Evolutionary conservation across 2,797 vertebrate genomes (phyloP), one percentile per base, ranked within the genome.

Genomic region (Cyprinella venusta): DNA sequence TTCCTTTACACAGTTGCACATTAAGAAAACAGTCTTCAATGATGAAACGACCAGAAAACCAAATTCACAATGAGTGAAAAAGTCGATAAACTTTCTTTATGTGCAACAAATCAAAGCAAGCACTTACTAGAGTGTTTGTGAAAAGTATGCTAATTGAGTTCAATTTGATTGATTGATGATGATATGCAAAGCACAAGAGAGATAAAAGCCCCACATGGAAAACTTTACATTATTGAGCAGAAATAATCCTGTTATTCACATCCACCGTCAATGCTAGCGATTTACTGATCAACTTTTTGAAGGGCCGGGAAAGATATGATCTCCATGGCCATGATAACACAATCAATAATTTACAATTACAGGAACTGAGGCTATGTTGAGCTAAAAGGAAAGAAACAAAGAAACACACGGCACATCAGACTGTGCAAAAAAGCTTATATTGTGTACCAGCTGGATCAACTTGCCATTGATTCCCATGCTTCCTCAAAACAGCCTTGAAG

Each of bases 271-370:
- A 74, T 75, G 74, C 56, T 10, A 38, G 30, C 30, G 61, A 72
- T 67, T 36, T 45, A 84, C 56, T 80, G 78, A 77, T 81, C 74
- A 61, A 86, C 45, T 72, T 80, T 81, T 65, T 80, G 82, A 81
- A 72, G 74, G 76, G 59, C 33, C 5, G 48, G 59, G 71, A 64
- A 84, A 74, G 74, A 79, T 86, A 71, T 78, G 70, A 81, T 79
- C 67, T 64, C 84, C 67, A 78, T 71, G 67, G 9, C 38, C 45
- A 2, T 50, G 74, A 86, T 81, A 84, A 65, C 59, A 68, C n/a
- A 30, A 78, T 84, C 85, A 84, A 86, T 86, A 81, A 86, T 84
- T 45, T 70, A 76, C 38, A 50, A 79, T 54, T 61, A 42, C 56
- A 63, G 71, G 68, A 54, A 81, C 63, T 56, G 72, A 59, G 74